These are phyloP conservation scores for Urocyon cinereoargenteus DNA, from an alignment of 2,797 vertebrate genomes.

Conservation along the genomic window DNA sequence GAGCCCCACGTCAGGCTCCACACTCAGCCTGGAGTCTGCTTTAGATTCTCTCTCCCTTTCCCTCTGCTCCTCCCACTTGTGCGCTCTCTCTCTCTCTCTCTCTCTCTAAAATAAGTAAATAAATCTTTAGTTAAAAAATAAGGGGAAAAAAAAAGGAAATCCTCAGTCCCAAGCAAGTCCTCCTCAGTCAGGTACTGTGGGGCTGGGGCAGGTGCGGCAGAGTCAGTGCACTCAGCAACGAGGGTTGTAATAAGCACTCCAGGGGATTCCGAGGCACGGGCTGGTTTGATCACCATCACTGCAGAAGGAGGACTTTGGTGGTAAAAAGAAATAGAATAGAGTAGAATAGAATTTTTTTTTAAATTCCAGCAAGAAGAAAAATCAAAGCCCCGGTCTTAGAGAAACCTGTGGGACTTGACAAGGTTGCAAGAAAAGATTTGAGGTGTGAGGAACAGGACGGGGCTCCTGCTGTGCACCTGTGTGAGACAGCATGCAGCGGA, in stretches of 20 bases:
- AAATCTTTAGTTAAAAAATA: not conserved
- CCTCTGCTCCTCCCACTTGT: not conserved
- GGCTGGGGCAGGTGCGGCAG: accelerated
- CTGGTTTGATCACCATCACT: not conserved
- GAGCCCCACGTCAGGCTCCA: not conserved
- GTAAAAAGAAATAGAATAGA: too few species aligned
- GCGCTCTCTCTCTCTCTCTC: not conserved
- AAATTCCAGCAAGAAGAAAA: not conserved
- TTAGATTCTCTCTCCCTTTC: not conserved
- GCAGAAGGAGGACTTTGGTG: too few species aligned
- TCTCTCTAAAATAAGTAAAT: not conserved
- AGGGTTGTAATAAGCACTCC: accelerated
- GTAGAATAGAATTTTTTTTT: too few species aligned
- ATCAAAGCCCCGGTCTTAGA: not conserved
- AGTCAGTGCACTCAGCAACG: accelerated
- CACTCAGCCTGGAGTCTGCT: not conserved
- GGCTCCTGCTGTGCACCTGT: accelerated
- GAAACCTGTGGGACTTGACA: not conserved
- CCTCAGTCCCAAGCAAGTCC: not conserved
- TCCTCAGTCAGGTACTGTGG: not conserved
- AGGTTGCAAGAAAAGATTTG: not conserved
- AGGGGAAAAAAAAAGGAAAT: not conserved
- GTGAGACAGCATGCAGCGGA: not conserved
- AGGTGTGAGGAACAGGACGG: accelerated
- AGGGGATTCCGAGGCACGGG: accelerated